Evolutionary conservation across 2,797 vertebrate species (phyloP), one percentile per base, ranked within the genome.

Genomic region (Neosilurus hyrtlii): DNA sequence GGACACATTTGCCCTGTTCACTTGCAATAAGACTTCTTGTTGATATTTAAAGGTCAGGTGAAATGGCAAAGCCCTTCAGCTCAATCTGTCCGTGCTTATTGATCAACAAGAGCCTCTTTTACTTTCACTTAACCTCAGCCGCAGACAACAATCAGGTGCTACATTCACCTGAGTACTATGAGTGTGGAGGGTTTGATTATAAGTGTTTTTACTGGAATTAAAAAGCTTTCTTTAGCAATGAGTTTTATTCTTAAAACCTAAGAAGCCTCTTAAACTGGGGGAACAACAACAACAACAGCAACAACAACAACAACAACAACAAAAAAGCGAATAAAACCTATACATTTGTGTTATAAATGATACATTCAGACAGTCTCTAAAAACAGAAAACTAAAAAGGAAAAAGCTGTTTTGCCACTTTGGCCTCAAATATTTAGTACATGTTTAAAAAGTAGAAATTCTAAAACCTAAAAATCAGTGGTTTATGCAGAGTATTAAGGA

Each of bases 31-130:
- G 80, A 79, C 89, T 84, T 84, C 65, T 80, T 86, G 84, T 83
- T 85, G 86, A 88, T 78, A 79, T 82, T 86, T 74, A 86, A 86
- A 93, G 89, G 88, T 89, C 88, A 74, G 81, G 79, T 71, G 81
- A 86, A 87, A 88, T 88, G 84, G 86, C 81, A 87, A 86, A 88
- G 78, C 61, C 85, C 85, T 83, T 59, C 59, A 79, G 86, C 54
- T 56, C 79, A 63, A 66, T 82, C 83, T 59, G 71, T 57, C 73
- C 43, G 51, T 80, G 63, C 83, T n/a, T 16, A 87, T 90, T 68
- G 86, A 89, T 91, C 70, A 35, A 52, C 75, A 81, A 79, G 84
- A 83, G 89, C 82, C 86, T 79, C 57, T 82, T 79, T 76, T 51
- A 56, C 24, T 85, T 81, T 82, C 76, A 83, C 80, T 88, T 84